These are phyloP conservation scores for Melozone crissalis DNA, from an alignment of 2,113 vertebrate species.

Conservation along the genomic window DNA sequence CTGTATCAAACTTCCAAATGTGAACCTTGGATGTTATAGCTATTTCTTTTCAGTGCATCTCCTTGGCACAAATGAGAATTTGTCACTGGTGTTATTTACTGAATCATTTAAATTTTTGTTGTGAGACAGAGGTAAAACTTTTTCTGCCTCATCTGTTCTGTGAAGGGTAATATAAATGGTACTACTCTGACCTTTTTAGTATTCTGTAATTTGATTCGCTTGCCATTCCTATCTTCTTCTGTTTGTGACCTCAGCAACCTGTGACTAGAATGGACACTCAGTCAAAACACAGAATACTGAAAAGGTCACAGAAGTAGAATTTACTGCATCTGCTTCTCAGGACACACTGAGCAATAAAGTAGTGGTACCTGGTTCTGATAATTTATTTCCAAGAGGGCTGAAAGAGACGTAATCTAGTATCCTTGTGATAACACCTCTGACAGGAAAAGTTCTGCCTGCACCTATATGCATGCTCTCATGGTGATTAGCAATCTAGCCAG, in stretches of 20 bases:
- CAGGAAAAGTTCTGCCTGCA: neutral
- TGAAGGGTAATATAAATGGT: slow-evolving; percentile 66
- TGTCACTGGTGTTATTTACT: slow-evolving; percentile 36
- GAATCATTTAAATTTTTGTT: slow-evolving; percentile 44
- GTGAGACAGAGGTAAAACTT: slow-evolving; percentile 43
- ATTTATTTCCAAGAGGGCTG: slow-evolving; percentile 6
- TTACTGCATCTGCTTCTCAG: slow-evolving; percentile 48
- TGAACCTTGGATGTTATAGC: neutral
- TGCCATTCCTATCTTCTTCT: slow-evolving; percentile 52
- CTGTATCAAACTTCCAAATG: neutral
- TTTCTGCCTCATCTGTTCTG: slow-evolving; percentile 50
- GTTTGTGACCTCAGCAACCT: slow-evolving; percentile 65
- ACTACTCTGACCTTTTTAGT: slow-evolving; percentile 75
- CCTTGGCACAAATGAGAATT: slow-evolving; percentile 22
- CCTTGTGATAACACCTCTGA: neutral
- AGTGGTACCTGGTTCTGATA: slow-evolving; percentile 36
- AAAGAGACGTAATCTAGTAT: neutral
- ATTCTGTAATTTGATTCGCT: slow-evolving; percentile 74
- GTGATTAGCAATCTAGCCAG: neutral
- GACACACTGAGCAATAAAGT: slow-evolving; percentile 33
- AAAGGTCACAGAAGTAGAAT: slow-evolving; percentile 73
- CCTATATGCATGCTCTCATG: neutral
- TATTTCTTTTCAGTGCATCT: neutral
- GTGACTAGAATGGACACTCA: slow-evolving; percentile 69
- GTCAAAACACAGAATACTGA: slow-evolving; percentile 72